Evolutionary conservation across 2,888 invertebrate genomes (phyloP), one percentile per base, ranked within the genome.

Genomic region (Acronicta aceris): DNA sequence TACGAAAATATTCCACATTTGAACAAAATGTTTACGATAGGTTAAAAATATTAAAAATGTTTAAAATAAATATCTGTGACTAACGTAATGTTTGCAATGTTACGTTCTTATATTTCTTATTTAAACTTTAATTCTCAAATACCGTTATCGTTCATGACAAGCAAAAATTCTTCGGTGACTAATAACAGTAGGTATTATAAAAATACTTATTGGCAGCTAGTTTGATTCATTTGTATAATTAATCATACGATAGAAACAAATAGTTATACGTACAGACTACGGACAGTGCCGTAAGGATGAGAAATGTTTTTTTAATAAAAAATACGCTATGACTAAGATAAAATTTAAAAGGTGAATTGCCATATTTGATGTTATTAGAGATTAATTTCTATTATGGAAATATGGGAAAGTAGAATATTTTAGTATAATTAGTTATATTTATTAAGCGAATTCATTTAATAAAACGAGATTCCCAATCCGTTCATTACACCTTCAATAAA

Each of bases 401-500:
- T 42, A 15, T 50, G 42, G 21, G 47, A 41, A 59, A 59, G 13
- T 30, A 56, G 9, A 5, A 36, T 41, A 27, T 27, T 27, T 27
- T 27, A 27, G 6, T 27, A 7, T 7, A 5, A 27, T 7, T 27
- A n/a, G n/a, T n/a, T 27, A 3, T 9, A 13, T 47, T 43, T 48
- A 27, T 12, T 48, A 9, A 10, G 10, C 41, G 27, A 64, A 63
- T 42, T 48, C 27, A 51, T 21, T 21, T 21, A 21, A 21, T 21
- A 21, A 21, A 21, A 21, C 21, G 36, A 38, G 46, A 50, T 56
- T 69, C 52, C 33, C 41, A 59, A 55, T 42, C 16, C 71, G 38
- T 50, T 25, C 54, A 68, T 64, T 46, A 70, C 42, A 9, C 10
- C 55, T 45, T 25, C 59, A 58, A 58, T 65, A 68, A 72, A 73